These are phyloP conservation scores for Tichodroma muraria DNA, from an alignment of 2,113 vertebrate species.

Conservation along the genomic window DNA sequence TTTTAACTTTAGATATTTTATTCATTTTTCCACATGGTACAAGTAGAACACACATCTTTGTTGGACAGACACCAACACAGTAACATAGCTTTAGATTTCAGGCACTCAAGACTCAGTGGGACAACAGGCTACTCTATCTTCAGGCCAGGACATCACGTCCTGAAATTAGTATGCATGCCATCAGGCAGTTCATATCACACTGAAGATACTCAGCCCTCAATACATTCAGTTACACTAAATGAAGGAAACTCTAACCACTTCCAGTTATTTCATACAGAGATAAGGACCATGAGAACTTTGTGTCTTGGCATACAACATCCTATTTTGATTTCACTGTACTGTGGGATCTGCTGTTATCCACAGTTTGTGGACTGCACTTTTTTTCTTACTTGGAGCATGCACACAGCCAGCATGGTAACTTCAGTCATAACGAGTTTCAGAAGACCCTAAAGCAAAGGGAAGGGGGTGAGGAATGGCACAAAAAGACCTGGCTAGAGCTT, in stretches of 20 bases:
- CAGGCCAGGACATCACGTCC: conserved; percentile 20
- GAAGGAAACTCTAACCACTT: conserved; percentile 32
- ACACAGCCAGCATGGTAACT: background rate
- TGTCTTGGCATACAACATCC: conserved; percentile 1
- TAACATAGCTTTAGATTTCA: conserved; percentile 60
- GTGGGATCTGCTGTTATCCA: conserved; percentile 24
- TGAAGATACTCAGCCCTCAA: conserved; percentile 5
- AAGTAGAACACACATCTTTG: conserved; percentile 68
- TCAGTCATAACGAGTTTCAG: background rate
- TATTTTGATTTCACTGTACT: conserved; percentile 35
- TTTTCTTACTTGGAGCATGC: background rate
- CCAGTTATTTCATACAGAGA: conserved; percentile 26
- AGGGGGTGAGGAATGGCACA: background rate
- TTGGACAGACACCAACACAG: conserved; percentile 65
- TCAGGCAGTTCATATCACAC: conserved; percentile 14
- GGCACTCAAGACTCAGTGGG: conserved; percentile 29
- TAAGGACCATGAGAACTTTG: conserved; percentile 47
- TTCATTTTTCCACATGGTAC: conserved; percentile 73
- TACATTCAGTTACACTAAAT: background rate
- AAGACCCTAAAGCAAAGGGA: background rate
- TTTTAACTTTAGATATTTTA: conserved; percentile 72
- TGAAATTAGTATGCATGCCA: conserved; percentile 23
- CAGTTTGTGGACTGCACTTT: background rate
- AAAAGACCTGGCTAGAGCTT: background rate
- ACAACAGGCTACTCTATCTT: conserved; percentile 48